Evolutionary conservation across 2,113 vertebrate genomes (phyloP).

Genomic region (Neotoma lepida): DNA sequence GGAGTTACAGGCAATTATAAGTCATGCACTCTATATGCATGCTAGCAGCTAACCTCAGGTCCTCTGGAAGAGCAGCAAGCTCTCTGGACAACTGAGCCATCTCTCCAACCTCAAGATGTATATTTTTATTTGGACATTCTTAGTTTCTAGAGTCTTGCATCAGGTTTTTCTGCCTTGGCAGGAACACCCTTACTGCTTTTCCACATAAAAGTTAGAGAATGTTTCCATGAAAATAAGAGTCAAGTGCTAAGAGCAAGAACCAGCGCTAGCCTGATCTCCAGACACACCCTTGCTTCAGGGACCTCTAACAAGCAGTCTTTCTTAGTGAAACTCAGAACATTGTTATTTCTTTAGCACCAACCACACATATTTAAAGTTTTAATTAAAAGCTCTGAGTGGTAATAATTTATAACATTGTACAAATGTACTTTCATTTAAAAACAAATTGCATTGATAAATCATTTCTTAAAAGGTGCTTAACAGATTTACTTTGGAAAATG

Average conservation of each 20-base stretch:
- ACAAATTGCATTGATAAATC: conserved; percentile 75
- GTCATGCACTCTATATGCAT: background rate
- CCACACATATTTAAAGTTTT: conserved; percentile 80
- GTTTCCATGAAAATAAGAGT: conserved; percentile 63
- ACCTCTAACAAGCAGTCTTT: conserved; percentile 79
- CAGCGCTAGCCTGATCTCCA: conserved; percentile 82
- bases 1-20: background rate
- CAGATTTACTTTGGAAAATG: conserved; percentile 61
- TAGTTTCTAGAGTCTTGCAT: conserved; percentile 29
- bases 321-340: conserved; percentile 79
- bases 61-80: background rate
- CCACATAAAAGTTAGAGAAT: conserved; percentile 33
- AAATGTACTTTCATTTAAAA: conserved; percentile 77
- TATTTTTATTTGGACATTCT: conserved; percentile 63
- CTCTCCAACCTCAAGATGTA: background rate
- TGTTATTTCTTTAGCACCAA: conserved; percentile 79
- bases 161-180: conserved; percentile 39
- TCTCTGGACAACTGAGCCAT: background rate
- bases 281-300: conserved; percentile 80
- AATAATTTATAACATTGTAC: conserved; percentile 71
- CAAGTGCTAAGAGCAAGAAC: conserved; percentile 65
- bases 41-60: background rate
- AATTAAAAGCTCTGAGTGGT: conserved; percentile 80
- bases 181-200: conserved; percentile 68
- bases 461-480: conserved; percentile 68